phyloP scores from a whole-genome alignment of 1,140 invertebrate genomes.

The Caerostris extrusa region DNA sequence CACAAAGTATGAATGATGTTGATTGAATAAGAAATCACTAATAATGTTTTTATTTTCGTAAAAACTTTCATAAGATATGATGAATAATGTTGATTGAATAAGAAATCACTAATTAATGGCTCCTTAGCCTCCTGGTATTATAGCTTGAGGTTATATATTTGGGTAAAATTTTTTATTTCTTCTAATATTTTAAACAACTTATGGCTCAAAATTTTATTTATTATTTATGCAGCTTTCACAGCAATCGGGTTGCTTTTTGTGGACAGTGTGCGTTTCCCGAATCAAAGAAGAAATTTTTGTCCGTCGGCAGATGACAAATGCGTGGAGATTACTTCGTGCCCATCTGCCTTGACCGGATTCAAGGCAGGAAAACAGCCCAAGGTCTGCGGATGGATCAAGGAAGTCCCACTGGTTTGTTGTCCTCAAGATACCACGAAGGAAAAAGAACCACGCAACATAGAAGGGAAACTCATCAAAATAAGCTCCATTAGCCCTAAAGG shows the following conservation, averaged over 20 bases:
- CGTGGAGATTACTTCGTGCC: conserved; percentile 31
- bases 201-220: background rate
- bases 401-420: conserved; percentile 58
- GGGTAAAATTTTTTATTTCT: too few species aligned
- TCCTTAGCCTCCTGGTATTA: too few species aligned
- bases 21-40: too few species aligned
- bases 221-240: background rate
- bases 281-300: background rate
- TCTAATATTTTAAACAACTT: too few species aligned
- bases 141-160: too few species aligned
- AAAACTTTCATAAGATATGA: too few species aligned
- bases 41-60: too few species aligned
- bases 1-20: too few species aligned
- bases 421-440: background rate
- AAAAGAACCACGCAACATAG: background rate
- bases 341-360: background rate
- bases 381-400: conserved; percentile 50
- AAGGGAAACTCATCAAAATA: background rate
- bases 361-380: background rate
- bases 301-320: background rate
- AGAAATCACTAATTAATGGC: too few species aligned
- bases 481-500: conserved; percentile 42
- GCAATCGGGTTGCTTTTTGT: background rate
- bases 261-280: background rate
- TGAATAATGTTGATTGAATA: too few species aligned